These are phyloP conservation scores for Ennomos erosarius DNA, from an alignment of 2,888 invertebrate genomes.

Conservation along the genomic window DNA sequence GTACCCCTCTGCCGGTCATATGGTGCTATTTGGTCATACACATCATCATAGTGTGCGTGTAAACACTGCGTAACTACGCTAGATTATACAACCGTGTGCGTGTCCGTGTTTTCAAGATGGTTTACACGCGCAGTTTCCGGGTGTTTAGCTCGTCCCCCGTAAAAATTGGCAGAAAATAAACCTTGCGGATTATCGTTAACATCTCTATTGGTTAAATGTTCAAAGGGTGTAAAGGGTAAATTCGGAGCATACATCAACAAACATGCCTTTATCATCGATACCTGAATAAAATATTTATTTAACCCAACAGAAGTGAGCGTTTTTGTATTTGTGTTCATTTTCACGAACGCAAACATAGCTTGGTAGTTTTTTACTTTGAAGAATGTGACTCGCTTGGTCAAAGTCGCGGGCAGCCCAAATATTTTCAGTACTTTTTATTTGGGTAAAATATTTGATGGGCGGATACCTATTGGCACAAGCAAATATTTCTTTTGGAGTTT, in stretches of 20 bases:
- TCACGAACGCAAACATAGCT: slow-evolving; percentile 44
- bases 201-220: too few relatives aligned
- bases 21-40: too few relatives aligned
- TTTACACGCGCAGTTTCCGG: too few relatives aligned
- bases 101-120: too few relatives aligned
- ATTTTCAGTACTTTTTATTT: slow-evolving; percentile 46
- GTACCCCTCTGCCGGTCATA: too few relatives aligned
- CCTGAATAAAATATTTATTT: slow-evolving; percentile 30
- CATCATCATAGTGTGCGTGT: too few relatives aligned
- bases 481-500: slow-evolving; percentile 17
- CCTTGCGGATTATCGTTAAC: too few relatives aligned
- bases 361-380: slow-evolving; percentile 48
- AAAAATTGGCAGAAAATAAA: too few relatives aligned
- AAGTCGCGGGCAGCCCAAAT: slow-evolving; percentile 45
- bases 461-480: slow-evolving; percentile 26
- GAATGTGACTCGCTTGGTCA: slow-evolving; percentile 51
- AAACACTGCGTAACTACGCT: too few relatives aligned
- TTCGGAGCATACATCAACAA: slow-evolving; percentile 44
- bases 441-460: slow-evolving; percentile 42
- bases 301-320: slow-evolving; percentile 26
- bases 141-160: too few relatives aligned
- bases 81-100: too few relatives aligned
- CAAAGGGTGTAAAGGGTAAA: too few relatives aligned
- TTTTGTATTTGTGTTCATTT: slow-evolving; percentile 32
- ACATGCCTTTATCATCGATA: slow-evolving; percentile 43